phyloP scores from a whole-genome alignment of 2,113 vertebrate species.

The Chloebia gouldiae region DNA sequence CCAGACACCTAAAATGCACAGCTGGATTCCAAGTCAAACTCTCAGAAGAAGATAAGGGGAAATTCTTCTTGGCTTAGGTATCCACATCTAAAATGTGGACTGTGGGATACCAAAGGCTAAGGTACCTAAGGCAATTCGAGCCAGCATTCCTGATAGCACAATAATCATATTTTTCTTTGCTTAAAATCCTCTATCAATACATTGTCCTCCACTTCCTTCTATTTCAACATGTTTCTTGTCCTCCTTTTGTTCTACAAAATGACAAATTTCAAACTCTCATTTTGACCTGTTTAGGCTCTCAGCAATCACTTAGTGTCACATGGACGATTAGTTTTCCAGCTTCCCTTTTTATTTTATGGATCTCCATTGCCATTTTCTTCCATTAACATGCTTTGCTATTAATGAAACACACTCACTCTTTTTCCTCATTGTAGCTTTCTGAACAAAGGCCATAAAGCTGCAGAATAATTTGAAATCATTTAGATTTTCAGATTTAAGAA shows the following conservation, averaged over 20 bases:
- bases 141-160: not conserved
- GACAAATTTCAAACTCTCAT: not conserved
- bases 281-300: not conserved
- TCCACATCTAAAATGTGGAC: not conserved
- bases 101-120: rapidly evolving
- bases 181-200: not conserved
- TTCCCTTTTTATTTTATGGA: not conserved
- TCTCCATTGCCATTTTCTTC: not conserved
- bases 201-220: not conserved
- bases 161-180: not conserved
- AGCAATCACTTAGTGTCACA: not conserved
- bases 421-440: not conserved
- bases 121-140: not conserved
- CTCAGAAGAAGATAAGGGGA: not conserved
- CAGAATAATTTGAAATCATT: not conserved
- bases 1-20: not conserved
- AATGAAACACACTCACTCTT: not conserved
- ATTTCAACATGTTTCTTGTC: constrained; percentile 46
- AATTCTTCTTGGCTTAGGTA: not conserved
- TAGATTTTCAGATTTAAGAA: not conserved
- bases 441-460: not conserved
- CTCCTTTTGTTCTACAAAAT: constrained; percentile 4
- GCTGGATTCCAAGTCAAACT: not conserved
- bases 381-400: not conserved
- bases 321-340: not conserved